Evolutionary conservation across 2,113 vertebrate genomes (phyloP), one percentile per base, ranked within the genome.

Genomic region (Oryzias celebensis): DNA sequence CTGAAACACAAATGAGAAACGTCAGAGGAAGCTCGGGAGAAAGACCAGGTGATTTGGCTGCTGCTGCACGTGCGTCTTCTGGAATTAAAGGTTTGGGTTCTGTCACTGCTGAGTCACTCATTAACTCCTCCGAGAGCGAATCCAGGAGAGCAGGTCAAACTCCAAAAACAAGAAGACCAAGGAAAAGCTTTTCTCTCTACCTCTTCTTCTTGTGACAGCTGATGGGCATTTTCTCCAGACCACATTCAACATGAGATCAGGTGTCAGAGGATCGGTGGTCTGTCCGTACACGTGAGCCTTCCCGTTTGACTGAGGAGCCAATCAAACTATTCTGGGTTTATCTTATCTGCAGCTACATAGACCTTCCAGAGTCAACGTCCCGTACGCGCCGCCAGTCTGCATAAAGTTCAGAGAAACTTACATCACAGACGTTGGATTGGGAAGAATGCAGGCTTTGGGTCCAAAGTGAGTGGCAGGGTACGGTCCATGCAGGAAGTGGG

Each of bases 391-490:
- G 17, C 67, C 44, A 54, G 62, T 49, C 22, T 16, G 81, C 41
- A 67, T 31, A 75, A 62, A 75, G 68, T 68, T 62, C 23, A 0
- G 48, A 61, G 42, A 65, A 42, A 85, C 91, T 91, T 87, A 93
- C 92, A 93, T 93, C 80, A 93, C 85, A 79, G 91, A 93, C 62
- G 92, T 93, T 18, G 92, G 91, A 67, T 93, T 93, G 62, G 92
- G 92, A 70, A 93, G 89, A 85, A 93, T 89, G 65, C 92, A 93
- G 79, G 92, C 92, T 89, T 93, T 93, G 81, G 92, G 92, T 91
- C 92, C 92, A 41, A 93, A 93, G 78, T 93, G 91, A 80, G 91
- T 93, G 69, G 88, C 91, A 67, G 92, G 92, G 73, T 91, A 92
- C 1, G 92, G 92, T 82, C 92, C 92, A 87, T 93, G 92, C 55